phyloP scores from a whole-genome alignment of 2,888 invertebrate species.

The Philereme vetulata region DNA sequence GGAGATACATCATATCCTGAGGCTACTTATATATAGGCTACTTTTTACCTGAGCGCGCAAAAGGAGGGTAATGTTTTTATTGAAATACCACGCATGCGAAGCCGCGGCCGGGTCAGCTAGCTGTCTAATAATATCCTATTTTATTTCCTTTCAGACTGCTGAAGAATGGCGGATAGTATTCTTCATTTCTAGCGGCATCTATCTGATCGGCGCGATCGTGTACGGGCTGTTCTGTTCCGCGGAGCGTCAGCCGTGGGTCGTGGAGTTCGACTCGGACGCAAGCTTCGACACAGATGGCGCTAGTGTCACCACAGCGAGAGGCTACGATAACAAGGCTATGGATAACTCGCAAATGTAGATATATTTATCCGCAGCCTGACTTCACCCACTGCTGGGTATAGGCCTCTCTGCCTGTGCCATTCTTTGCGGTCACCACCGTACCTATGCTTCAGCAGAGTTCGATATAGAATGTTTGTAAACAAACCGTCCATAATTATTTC shows the following conservation, averaged over 20 bases:
- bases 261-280: slow-evolving; percentile 68
- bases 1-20: too few relatives aligned
- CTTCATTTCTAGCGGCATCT: slow-evolving; percentile 92
- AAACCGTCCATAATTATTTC: too few relatives aligned
- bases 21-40: too few relatives aligned
- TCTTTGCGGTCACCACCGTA: too few relatives aligned
- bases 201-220: slow-evolving; percentile 92
- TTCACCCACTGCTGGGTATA: too few relatives aligned
- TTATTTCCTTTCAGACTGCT: slow-evolving; percentile 76
- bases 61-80: too few relatives aligned
- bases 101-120: too few relatives aligned
- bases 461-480: too few relatives aligned
- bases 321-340: slow-evolving; percentile 70
- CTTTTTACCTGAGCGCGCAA: too few relatives aligned
- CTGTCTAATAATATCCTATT: not conserved
- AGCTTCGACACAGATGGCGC: slow-evolving; percentile 74
- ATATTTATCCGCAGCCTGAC: not conserved
- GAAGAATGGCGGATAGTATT: slow-evolving; percentile 94
- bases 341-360: slow-evolving; percentile 66
- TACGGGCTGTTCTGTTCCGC: slow-evolving; percentile 92
- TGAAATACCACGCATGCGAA: too few relatives aligned
- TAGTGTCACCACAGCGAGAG: slow-evolving; percentile 65
- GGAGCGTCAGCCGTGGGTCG: slow-evolving; percentile 92
- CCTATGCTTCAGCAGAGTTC: too few relatives aligned
- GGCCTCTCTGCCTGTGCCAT: too few relatives aligned